Conservation (phyloP, 1,140 invertebrate genomes). For the Drosophila bifasciata region DNA sequence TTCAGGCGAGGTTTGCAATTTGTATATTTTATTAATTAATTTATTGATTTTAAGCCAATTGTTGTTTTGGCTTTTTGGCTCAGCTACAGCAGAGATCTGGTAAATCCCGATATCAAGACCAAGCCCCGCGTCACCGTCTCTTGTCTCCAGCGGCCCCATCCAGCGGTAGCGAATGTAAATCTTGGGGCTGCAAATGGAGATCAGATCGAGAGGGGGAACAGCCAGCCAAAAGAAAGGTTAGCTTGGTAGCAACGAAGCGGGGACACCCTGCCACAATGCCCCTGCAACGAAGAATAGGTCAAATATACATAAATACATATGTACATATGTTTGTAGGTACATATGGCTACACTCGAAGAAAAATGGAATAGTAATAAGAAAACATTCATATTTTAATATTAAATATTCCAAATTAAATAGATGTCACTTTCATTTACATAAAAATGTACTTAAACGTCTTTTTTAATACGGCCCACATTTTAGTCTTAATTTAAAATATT, state of each 20-base stretch:
- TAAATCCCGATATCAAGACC: constrained; percentile 53
- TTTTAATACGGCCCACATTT: too few relatives aligned
- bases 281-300: too few relatives aligned
- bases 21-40: constrained; percentile 66
- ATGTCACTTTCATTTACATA: too few relatives aligned
- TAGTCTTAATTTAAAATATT: too few relatives aligned
- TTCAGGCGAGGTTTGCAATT: constrained; percentile 31
- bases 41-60: constrained; percentile 57
- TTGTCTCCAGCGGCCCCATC: constrained; percentile 15
- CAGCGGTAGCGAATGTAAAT: constrained; percentile 54
- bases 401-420: too few relatives aligned
- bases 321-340: too few relatives aligned
- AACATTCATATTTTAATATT: too few relatives aligned
- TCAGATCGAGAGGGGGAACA: not conserved
- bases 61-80: constrained; percentile 35
- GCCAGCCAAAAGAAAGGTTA: constrained; percentile 21
- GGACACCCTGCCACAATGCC: not conserved
- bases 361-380: too few relatives aligned
- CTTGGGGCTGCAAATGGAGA: not conserved
- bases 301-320: too few relatives aligned
- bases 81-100: constrained; percentile 25
- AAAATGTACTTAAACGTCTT: too few relatives aligned
- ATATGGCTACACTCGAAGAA: too few relatives aligned
- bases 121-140: constrained; percentile 2
- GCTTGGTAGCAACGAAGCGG: not conserved